These are phyloP conservation scores for Hippocampus barbouri DNA, from an alignment of 2,113 vertebrate genomes.

Conservation along the genomic window DNA sequence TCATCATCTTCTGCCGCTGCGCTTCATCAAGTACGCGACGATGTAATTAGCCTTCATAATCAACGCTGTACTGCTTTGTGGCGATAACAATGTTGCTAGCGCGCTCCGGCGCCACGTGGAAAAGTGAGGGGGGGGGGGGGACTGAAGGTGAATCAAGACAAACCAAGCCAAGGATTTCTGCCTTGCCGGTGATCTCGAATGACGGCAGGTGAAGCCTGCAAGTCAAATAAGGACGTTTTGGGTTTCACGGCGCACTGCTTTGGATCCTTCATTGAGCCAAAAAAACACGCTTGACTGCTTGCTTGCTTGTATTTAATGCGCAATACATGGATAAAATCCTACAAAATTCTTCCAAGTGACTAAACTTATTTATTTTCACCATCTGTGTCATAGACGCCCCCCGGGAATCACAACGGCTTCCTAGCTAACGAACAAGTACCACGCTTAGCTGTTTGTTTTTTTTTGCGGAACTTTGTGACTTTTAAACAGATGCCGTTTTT, in stretches of 20 bases:
- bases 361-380: neutral
- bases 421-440: no score
- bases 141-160: conserved; percentile 39
- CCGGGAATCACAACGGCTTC: no score
- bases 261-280: neutral
- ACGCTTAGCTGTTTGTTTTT: neutral
- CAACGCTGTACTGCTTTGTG: conserved; percentile 46
- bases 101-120: neutral
- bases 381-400: no score
- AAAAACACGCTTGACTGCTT: neutral
- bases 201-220: neutral
- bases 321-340: neutral
- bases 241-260: neutral
- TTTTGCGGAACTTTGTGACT: neutral
- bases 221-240: neutral
- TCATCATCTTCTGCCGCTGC: conserved; percentile 47
- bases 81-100: conserved; percentile 36
- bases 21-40: conserved; percentile 48
- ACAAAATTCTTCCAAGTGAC: neutral
- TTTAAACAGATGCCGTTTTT: neutral
- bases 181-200: neutral
- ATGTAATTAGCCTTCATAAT: conserved; percentile 61
- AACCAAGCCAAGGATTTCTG: neutral
- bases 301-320: neutral
- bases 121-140: neutral